phyloP scores from a whole-genome alignment of 2,113 vertebrate species.

The Rutilus rutilus region DNA sequence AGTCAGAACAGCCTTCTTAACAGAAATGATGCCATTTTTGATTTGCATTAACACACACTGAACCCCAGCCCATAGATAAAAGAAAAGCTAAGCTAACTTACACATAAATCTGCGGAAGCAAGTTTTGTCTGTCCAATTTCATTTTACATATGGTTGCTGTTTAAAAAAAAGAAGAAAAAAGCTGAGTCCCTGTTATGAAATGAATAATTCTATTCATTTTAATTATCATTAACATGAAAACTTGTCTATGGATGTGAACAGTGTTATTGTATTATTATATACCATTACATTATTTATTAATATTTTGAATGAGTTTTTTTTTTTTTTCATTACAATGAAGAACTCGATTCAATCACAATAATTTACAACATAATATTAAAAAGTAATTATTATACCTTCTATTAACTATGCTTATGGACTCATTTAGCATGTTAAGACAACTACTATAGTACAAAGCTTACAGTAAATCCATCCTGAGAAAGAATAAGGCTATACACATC shows the following conservation, averaged over 20 bases:
- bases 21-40: slow-evolving; percentile 65
- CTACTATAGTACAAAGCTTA: neutral
- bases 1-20: slow-evolving; percentile 56
- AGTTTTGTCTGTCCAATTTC: neutral
- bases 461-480: slow-evolving; percentile 15
- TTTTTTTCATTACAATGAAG: neutral
- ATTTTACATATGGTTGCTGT: neutral
- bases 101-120: neutral
- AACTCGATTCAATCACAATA: neutral
- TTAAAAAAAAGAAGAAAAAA: neutral
- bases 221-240: neutral
- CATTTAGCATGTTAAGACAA: slow-evolving; percentile 17
- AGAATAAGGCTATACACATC: neutral
- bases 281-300: neutral
- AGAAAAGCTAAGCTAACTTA: neutral
- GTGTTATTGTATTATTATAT: neutral
- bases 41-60: slow-evolving; percentile 58
- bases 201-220: neutral
- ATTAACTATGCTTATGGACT: neutral
- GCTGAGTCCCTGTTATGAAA: neutral
- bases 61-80: slow-evolving; percentile 10
- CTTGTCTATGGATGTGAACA: neutral
- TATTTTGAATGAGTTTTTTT: neutral
- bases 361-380: neutral
- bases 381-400: neutral